These are phyloP conservation scores for Chrysoperla carnea DNA, from an alignment of 1,140 invertebrate species.

Conservation along the genomic window DNA sequence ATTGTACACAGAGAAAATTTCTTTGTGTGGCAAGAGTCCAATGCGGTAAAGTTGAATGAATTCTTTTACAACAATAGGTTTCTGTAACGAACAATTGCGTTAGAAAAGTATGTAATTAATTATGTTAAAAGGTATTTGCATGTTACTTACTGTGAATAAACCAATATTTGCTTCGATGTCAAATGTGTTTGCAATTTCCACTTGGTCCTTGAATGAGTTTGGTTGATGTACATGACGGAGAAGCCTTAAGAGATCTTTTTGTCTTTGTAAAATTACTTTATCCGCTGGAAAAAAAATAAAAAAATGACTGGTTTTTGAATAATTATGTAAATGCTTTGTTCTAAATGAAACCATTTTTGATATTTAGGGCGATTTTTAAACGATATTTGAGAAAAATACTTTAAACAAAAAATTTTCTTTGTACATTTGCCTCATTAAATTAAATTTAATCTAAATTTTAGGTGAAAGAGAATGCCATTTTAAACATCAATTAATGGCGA, in stretches of 20 bases:
- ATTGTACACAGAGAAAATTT: background rate
- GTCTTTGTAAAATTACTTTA: slow-evolving; percentile 33
- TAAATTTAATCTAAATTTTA: no score
- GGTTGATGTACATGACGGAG: slow-evolving; percentile 38
- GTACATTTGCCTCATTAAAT: no score
- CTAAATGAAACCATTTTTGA: no score
- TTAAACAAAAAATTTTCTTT: no score
- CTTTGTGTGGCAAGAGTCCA: background rate
- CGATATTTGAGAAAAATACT: no score
- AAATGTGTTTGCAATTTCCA: slow-evolving; percentile 30
- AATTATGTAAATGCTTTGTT: no score
- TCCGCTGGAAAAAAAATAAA: slow-evolving; percentile 22
- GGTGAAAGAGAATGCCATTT: no score
- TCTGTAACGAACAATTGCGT: slow-evolving; percentile 9
- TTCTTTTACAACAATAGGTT: background rate
- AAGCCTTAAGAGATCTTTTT: slow-evolving; percentile 40
- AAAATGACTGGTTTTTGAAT: no score
- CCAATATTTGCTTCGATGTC: slow-evolving; percentile 31
- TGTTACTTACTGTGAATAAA: slow-evolving; percentile 22
- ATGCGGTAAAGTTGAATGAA: background rate
- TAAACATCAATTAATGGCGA: no score
- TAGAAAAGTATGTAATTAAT: background rate
- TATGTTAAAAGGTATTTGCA: background rate
- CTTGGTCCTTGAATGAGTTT: slow-evolving; percentile 25
- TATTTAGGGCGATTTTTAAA: no score